Evolutionary conservation across 2,113 vertebrate species (phyloP).

Genomic region (Euleptes europaea): DNA sequence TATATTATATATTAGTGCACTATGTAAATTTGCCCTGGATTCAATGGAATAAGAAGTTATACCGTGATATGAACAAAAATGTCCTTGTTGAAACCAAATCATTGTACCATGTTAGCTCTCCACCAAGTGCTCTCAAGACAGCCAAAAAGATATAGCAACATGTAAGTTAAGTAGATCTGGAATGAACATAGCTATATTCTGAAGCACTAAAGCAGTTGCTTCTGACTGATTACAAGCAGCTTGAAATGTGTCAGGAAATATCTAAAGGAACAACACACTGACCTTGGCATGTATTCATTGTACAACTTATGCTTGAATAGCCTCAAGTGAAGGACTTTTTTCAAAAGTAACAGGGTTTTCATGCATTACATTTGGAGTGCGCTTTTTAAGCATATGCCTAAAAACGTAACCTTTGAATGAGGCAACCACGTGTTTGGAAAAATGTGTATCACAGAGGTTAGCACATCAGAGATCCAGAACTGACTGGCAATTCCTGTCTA

Average conservation of each 20-base stretch:
- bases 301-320: neutral
- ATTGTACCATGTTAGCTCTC: neutral
- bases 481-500: neutral
- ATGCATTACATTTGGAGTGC: neutral
- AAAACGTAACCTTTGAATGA: neutral
- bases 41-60: neutral
- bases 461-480: neutral
- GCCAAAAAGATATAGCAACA: neutral
- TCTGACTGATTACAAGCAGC: neutral
- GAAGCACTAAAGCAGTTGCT: neutral
- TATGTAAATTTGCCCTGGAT: neutral
- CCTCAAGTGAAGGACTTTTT: neutral
- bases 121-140: neutral
- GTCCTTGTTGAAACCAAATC: neutral
- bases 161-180: neutral
- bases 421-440: neutral
- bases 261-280: neutral
- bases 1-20: neutral
- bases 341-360: neutral
- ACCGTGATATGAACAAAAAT: neutral
- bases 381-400: neutral
- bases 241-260: neutral
- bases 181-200: neutral
- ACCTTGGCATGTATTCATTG: neutral
- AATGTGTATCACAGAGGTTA: neutral